A percentile compares a stretch with the other conserved stretches of the same genome.
phyloP scores from a whole-genome alignment of 2,888 invertebrate genomes.

The Fissipunctia ypsillon region DNA sequence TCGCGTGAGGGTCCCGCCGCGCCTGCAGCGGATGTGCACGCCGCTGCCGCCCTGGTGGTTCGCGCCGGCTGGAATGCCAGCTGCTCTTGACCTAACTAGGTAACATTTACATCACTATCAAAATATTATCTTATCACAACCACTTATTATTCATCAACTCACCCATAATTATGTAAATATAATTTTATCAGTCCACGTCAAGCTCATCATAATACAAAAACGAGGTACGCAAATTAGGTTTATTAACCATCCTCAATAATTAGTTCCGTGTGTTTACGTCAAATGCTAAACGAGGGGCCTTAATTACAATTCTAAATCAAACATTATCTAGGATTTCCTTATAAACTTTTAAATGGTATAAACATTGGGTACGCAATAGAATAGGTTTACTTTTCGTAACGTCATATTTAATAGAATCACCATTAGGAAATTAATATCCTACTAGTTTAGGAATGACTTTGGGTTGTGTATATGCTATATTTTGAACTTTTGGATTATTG shows the following conservation, averaged over 20 bases:
- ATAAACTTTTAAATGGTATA: slow-evolving; percentile 27
- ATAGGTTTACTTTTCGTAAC: slow-evolving; percentile 18
- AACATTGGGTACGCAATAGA: slow-evolving; percentile 16
- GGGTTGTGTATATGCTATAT: not conserved
- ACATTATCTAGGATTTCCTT: slow-evolving; percentile 66
- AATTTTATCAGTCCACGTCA: slow-evolving; percentile 29
- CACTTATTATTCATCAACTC: slow-evolving; percentile 36
- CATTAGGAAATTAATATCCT: not conserved
- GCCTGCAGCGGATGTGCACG: slow-evolving; percentile 88
- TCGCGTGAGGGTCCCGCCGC: slow-evolving; percentile 72
- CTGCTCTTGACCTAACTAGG: slow-evolving; percentile 90
- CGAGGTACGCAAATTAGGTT: slow-evolving; percentile 52
- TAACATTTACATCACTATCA: slow-evolving; percentile 70
- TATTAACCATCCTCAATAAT: slow-evolving; percentile 64
- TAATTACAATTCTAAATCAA: slow-evolving; percentile 67
- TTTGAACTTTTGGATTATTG: slow-evolving; percentile 26
- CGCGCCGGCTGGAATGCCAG: slow-evolving; percentile 89
- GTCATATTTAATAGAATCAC: slow-evolving; percentile 13
- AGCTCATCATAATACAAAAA: slow-evolving; percentile 42
- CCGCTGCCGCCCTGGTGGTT: slow-evolving; percentile 87
- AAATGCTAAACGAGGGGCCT: slow-evolving; percentile 64
- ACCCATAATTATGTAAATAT: slow-evolving; percentile 44
- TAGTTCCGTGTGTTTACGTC: slow-evolving; percentile 71
- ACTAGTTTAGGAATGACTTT: not conserved
- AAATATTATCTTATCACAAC: slow-evolving; percentile 33